Evolutionary conservation across 2,113 vertebrate genomes (phyloP).

Genomic region (Eublepharis macularius): DNA sequence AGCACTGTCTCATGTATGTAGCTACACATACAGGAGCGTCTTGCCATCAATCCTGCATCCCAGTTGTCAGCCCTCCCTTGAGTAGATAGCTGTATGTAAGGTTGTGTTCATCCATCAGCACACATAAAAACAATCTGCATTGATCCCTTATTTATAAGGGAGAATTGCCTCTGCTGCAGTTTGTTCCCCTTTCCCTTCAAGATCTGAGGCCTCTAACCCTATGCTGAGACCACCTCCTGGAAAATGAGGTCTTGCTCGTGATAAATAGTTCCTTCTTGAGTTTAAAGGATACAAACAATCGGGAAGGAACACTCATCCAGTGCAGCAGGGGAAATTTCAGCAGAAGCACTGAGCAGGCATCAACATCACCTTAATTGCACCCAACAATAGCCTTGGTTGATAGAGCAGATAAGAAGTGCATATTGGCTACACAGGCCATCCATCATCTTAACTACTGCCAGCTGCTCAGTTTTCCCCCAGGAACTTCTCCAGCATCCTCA

Average conservation of each 20-base stretch:
- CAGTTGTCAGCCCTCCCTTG: not conserved
- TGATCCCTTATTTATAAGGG: not conserved
- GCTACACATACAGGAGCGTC: not conserved
- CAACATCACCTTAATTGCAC: not conserved
- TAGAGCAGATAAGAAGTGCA: not conserved
- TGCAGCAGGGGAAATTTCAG: not conserved
- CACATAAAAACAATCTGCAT: not conserved
- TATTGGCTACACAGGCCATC: slow-evolving; percentile 11
- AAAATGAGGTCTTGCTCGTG: not conserved
- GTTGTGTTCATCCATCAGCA: not conserved
- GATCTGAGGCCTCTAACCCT: not conserved
- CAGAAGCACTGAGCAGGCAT: not conserved
- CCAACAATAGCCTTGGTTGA: slow-evolving; percentile 17
- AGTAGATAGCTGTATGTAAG: not conserved
- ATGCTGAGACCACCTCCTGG: not conserved
- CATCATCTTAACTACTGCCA: slow-evolving; percentile 13
- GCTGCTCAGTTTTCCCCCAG: not conserved
- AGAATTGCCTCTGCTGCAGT: not conserved
- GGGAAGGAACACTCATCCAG: not conserved
- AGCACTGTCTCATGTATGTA: not conserved
- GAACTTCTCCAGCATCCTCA: not conserved
- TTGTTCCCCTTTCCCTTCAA: not conserved
- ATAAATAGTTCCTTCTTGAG: not conserved
- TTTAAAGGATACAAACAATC: not conserved
- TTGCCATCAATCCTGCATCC: not conserved